Conservation (phyloP, 2,888 invertebrate genomes). For the Cryptophagus acutangulus region DNA sequence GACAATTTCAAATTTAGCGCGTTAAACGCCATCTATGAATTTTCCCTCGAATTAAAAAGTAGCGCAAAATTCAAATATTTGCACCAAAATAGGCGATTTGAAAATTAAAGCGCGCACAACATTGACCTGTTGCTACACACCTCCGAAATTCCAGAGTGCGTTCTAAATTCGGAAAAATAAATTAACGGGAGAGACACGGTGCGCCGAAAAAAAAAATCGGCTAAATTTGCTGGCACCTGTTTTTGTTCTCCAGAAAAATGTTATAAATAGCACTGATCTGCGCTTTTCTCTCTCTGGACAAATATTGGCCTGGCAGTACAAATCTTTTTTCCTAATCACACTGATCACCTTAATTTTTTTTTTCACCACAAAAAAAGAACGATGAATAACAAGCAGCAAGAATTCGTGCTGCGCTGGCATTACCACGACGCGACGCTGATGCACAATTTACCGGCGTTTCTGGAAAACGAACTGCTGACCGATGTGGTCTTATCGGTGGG, state of each 20-base stretch:
- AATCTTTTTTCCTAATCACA: slow-evolving; percentile 33
- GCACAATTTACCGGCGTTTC: slow-evolving; percentile 70
- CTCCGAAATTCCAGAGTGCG: slow-evolving; percentile 19
- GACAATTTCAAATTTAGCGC: too few relatives aligned
- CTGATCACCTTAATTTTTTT: background rate
- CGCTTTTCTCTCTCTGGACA: too few relatives aligned
- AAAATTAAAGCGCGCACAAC: too few relatives aligned
- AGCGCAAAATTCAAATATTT: too few relatives aligned
- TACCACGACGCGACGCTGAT: slow-evolving; percentile 53
- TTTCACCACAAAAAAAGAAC: slow-evolving; percentile 2
- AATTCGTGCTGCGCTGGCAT: slow-evolving; percentile 46
- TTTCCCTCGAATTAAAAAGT: too few relatives aligned
- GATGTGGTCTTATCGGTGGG: slow-evolving; percentile 85
- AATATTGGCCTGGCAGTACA: slow-evolving; percentile 37
- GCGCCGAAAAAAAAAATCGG: slow-evolving; percentile 12
- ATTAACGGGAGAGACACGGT: slow-evolving; percentile 25
- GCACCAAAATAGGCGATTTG: too few relatives aligned
- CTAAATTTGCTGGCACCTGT: slow-evolving; percentile 46
- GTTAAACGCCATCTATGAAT: too few relatives aligned
- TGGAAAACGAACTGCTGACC: slow-evolving; percentile 75
- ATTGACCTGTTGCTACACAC: slow-evolving; percentile 16
- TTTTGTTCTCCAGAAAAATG: slow-evolving; percentile 43
- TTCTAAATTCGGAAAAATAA: slow-evolving; percentile 27
- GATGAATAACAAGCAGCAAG: too few relatives aligned
- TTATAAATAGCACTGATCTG: slow-evolving; percentile 47